Base-by-base conservation (phyloP, 92 coral and sea anemone genomes). In the Siderastrea radians region DNA sequence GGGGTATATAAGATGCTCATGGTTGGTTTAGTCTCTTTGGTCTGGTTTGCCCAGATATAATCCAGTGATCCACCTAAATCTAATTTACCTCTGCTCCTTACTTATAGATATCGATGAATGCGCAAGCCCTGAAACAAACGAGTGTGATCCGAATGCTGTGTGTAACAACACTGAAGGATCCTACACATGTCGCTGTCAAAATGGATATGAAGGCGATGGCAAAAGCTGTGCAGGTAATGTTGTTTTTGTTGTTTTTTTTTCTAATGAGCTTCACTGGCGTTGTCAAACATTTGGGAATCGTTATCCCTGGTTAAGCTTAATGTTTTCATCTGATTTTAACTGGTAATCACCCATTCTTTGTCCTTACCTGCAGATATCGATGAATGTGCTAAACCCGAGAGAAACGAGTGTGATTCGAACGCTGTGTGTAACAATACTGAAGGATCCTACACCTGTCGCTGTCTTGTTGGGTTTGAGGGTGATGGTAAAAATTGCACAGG, bases 101-200 rank as follows among this genome's bases (percentile, higher is more conserved):
- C 46, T 86, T 69, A 12, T 48, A 91, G 92, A 88, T 46, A 61
- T 84, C 12, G 82, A 92, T 49, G 90, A 89, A 57, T 93, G 95
- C 58, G 53, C 49, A 3, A 53, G 43, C 44, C 16, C 49, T 58
- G 79, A 50, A 38, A 11, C 65, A 51, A 80, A 80, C 62, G 67
- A 19, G 48, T 93, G 95, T 60, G 85, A 93, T 53, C 26, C 50
- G 0, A 86, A 74, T 12, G 93, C 95, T 6, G 44, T 50, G n/a
- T 93, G 93, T 64, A 83, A 75, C 19, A 92, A 95, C 84, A 90
- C 88, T 2, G 68, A 63, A 16, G 98, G 98, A 13, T 84, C 95
- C 3, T 92, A 87, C 73, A 57, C 54, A 7, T 94, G 97, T 17
- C 51, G 50, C 7, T 94, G 96, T 64, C 71, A 5, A 1, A 61